Base-by-base conservation (phyloP, 2,888 invertebrate genomes). In the Agrochola lota region DNA sequence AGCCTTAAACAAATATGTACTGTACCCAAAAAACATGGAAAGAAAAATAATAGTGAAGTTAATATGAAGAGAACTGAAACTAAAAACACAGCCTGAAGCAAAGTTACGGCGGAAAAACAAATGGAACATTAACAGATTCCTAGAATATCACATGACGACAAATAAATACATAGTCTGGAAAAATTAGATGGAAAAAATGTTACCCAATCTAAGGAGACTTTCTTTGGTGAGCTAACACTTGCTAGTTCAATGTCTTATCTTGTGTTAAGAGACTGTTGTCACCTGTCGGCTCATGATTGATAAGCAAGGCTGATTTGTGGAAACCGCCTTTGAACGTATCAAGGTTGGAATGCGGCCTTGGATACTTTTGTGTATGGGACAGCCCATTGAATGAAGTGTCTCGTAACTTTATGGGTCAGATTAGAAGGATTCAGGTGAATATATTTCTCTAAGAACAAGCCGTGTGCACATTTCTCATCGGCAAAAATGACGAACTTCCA, bases 241-340 rank as follows among this genome's bases (percentile, higher is more conserved):
- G 46, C 57, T 78, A 71, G 71, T 82, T 80, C 80, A 76, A 75
- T 64, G 62, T 78, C 80, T 93, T 95, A 95, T 95, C 95, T 91
- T 94, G 91, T 93, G 93, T 49, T 86, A 89, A 90, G 87, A 91
- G 87, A 86, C 88, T 90, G 82, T 85, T 91, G 92, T 92, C 92
- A 89, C 89, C 86, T 93, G 94, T 93, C 95, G 85, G 76, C 87
- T 80, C 63, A 85, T 95, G 96, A 96, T 95, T 95, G 96, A 96
- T 96, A 91, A 85, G 85, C 89, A 91, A 93, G 94, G 94, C 87
- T 90, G 90, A 84, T 89, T 86, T 89, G 88, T 94, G 94, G 95
- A 95, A 95, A 91, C 94, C 93, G 87, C 89, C 90, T 91, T 90
- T 91, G 90, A 84, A 82, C 75, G 81, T 74, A 85, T 77, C 91